A percentile compares a stretch with the other conserved stretches of the same genome.
Conservation (phyloP, 2,113 vertebrate genomes). For the Kobus ellipsiprymnus region DNA sequence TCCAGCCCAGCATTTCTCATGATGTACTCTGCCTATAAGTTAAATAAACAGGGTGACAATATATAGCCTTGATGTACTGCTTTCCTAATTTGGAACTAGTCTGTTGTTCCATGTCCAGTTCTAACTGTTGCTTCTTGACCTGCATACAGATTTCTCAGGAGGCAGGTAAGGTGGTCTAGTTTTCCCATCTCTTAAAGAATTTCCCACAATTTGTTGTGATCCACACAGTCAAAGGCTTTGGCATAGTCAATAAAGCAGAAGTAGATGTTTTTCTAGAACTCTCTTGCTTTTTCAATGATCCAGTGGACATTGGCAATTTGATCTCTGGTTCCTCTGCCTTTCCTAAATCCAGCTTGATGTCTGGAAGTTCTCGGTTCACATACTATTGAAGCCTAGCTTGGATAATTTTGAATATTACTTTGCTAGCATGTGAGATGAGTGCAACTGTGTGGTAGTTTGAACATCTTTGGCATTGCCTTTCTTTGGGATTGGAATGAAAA, state of each 20-base stretch:
- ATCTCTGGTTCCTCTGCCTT: neutral
- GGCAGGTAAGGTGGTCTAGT: neutral
- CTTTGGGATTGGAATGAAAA: neutral
- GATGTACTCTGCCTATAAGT: neutral
- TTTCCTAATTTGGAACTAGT: neutral
- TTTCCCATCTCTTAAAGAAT: neutral
- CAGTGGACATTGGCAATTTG: fast-evolving
- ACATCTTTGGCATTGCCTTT: neutral
- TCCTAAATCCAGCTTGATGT: neutral
- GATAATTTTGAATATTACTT: neutral
- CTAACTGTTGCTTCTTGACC: neutral
- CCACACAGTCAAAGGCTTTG: neutral
- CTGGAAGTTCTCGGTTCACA: neutral
- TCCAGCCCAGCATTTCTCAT: neutral
- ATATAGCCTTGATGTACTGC: neutral
- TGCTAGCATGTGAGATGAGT: neutral
- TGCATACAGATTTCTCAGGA: neutral
- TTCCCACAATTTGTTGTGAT: neutral
- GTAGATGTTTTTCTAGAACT: neutral
- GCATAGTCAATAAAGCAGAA: neutral
- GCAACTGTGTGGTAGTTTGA: neutral
- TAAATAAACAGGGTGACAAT: neutral
- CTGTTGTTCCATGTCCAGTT: neutral
- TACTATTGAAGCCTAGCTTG: neutral
- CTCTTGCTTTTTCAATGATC: neutral